Conservation (phyloP, 2,888 invertebrate species). For the Adineta ricciae region DNA sequence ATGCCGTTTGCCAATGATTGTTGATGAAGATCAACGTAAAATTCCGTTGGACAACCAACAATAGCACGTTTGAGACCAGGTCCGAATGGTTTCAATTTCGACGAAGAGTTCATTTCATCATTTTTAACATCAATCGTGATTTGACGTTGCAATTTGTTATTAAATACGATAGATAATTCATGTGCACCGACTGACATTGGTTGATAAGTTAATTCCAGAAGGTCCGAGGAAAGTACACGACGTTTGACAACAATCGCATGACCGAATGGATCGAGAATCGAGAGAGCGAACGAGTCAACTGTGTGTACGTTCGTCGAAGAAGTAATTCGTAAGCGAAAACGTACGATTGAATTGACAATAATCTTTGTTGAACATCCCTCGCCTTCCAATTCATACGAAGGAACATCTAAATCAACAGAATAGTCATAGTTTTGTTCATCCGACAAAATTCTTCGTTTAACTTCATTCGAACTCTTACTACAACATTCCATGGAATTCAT, state of each 20-base stretch:
- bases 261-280: neutral
- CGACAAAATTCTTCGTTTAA: too few relatives aligned
- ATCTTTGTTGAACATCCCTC: neutral
- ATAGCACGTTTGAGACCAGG: neutral
- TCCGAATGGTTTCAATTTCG: neutral
- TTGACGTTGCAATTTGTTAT: neutral
- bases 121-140: neutral
- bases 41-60: neutral
- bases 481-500: neutral
- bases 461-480: neutral
- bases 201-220: neutral
- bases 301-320: neutral
- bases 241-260: neutral
- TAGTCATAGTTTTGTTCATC: too few relatives aligned
- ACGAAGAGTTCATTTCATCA: neutral
- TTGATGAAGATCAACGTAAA: conserved; percentile 2
- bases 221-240: neutral
- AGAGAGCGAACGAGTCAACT: neutral
- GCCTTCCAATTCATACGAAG: neutral
- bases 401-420: neutral
- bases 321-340: neutral
- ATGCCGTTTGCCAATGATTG: neutral
- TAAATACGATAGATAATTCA: neutral
- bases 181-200: neutral
- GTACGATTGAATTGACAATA: neutral